Evolutionary conservation across 2,113 vertebrate genomes (phyloP).

Genomic region (Lophochroa leadbeateri): DNA sequence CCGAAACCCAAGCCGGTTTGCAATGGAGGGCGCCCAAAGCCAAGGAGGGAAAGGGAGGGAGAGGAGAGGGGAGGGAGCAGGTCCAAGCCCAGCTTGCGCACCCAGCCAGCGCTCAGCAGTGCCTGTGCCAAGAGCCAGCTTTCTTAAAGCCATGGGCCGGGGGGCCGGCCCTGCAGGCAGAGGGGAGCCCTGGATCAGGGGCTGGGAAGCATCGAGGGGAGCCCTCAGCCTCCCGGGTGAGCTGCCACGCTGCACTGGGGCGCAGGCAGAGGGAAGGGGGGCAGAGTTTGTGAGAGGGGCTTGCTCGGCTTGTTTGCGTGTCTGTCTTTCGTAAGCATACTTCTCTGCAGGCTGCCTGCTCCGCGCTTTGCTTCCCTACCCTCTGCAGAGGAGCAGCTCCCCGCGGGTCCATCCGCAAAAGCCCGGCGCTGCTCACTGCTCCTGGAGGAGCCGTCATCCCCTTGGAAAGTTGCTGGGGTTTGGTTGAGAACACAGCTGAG

Average conservation of each 20-base stretch:
- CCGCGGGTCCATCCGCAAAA: not conserved
- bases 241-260: not conserved
- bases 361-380: not conserved
- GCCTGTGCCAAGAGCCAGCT: constrained; percentile 50
- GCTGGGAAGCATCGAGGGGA: not conserved
- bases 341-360: not conserved
- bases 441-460: not conserved
- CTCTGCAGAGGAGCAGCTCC: not conserved
- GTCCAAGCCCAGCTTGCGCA: not conserved
- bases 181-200: not conserved
- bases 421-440: not conserved
- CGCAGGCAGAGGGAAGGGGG: not conserved
- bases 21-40: constrained; percentile 8
- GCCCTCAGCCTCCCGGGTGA: constrained; percentile 7
- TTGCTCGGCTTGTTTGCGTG: not conserved
- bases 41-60: constrained; percentile 35
- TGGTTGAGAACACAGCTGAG: not conserved
- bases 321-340: not conserved
- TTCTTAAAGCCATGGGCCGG: constrained; percentile 27
- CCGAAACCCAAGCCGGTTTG: not conserved
- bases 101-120: constrained; percentile 10
- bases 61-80: constrained; percentile 1
- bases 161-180: not conserved
- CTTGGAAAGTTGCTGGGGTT: not conserved
- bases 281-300: not conserved